Evolutionary conservation across 2,113 vertebrate species (phyloP), one percentile per base, ranked within the genome.

Genomic region (Embiotoca jacksoni): DNA sequence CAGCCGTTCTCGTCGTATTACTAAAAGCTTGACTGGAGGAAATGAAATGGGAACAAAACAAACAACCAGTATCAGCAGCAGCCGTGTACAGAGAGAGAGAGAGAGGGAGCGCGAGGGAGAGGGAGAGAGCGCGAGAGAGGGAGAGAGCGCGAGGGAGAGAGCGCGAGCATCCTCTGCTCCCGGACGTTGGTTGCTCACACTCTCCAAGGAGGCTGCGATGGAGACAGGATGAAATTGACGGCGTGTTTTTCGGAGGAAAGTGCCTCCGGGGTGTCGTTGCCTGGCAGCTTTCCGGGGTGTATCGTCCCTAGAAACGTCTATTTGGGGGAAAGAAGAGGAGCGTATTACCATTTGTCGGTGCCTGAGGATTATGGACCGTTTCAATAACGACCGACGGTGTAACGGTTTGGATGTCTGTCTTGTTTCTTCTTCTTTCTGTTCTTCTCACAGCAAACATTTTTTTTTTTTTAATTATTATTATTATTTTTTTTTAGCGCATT

Each of bases 181-280:
- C 71, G 44, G 71, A 69, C 72, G 77, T 33, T 55, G 71, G 59
- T 46, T 49, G 52, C 73, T 81, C 88, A 89, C 76, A 88, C 88
- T 78, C 89, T 90, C 84, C 46, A n/a, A 71, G 72, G 82, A 89
- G 76, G 86, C 85, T 75, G 83, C 58, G 81, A 92, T 88, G 87
- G 86, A 90, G 74, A 74, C 84, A 83, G 65, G 78, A 90, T 92
- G 89, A 89, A 58, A 70, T 50, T 65, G 74, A 54, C 57, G 16
- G 54, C 66, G 30, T 71, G 65, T 82, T 73, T 53, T 72, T 73
- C 52, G 57, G 59, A 64, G 71, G 62, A 82, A 65, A 75, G 77
- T 63, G 65, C 39, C 79, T 73, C 78, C 57, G 64, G 74, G 63
- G 58, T 61, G 68, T 71, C 81, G 52, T 71, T 78, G 75, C 71